Conservation (phyloP, 2,113 vertebrate species). For the Notarius quadriscutis region DNA sequence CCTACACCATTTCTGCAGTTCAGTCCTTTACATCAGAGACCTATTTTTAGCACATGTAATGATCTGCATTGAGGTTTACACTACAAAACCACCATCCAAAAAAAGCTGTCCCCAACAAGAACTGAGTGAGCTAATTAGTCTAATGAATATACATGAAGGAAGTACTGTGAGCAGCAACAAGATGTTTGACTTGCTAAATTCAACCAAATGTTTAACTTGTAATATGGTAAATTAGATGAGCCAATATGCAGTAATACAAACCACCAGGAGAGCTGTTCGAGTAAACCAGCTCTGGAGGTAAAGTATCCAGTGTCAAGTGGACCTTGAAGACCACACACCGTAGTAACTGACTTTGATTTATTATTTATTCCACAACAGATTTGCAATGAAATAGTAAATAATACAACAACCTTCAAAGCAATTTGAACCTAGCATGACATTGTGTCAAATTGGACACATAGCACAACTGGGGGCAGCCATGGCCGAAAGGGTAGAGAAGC, state of each 20-base stretch:
- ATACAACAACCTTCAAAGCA: background rate
- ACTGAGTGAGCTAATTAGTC: constrained; percentile 27
- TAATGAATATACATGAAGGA: constrained; percentile 28
- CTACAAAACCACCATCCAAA: background rate
- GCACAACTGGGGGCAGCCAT: too few species aligned
- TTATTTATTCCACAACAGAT: background rate
- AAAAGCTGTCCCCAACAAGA: background rate
- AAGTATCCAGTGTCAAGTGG: background rate
- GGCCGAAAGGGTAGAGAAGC: too few species aligned
- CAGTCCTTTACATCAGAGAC: background rate
- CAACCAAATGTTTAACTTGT: background rate
- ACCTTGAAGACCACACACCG: background rate
- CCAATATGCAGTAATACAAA: background rate
- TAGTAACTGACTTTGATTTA: background rate
- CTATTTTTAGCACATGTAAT: background rate
- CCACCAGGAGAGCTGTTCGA: background rate
- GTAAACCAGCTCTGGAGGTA: background rate
- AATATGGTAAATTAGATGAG: constrained; percentile 6
- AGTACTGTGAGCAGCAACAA: background rate
- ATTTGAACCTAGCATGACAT: background rate
- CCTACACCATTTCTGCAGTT: background rate
- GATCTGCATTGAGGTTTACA: background rate
- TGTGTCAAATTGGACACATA: background rate
- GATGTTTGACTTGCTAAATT: background rate
- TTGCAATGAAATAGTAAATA: background rate